Percentiles rank a stretch among this genome's conserved stretches.
Conservation (phyloP, 1,140 invertebrate genomes). For the Melipona quadrifasciata region DNA sequence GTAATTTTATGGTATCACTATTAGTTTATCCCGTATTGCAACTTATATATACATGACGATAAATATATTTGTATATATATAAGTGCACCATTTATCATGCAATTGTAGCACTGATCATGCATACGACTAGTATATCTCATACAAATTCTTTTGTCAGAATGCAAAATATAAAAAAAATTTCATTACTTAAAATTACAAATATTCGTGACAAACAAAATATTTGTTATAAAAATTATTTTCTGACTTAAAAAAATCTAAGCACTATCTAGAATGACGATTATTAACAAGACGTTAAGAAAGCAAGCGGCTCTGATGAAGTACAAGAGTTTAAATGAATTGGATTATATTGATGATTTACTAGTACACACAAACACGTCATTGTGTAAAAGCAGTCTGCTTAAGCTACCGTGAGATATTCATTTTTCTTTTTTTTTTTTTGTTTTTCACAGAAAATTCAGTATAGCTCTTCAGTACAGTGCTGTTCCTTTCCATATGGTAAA, state of each 20-base stretch:
- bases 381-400: conserved; percentile 71
- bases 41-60: conserved; percentile 45
- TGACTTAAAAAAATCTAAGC: conserved; percentile 15
- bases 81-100: conserved; percentile 49
- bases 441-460: conserved; percentile 34
- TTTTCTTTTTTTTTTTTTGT: neutral
- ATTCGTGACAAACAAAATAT: conserved; percentile 14
- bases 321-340: conserved; percentile 39
- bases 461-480: conserved; percentile 55
- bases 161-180: conserved; percentile 21
- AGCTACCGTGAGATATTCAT: conserved; percentile 62
- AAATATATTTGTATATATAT: conserved; percentile 43
- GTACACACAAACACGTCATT: conserved; percentile 63
- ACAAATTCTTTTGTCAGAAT: conserved; percentile 15
- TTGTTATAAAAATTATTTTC: conserved; percentile 14
- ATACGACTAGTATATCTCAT: conserved; percentile 46
- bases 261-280: conserved; percentile 7
- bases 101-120: conserved; percentile 49
- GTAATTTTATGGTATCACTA: conserved; percentile 30
- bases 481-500: conserved; percentile 35
- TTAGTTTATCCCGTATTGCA: conserved; percentile 25
- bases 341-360: conserved; percentile 35
- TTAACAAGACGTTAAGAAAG: conserved; percentile 20
- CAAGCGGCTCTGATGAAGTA: conserved; percentile 25
- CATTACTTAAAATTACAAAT: conserved; percentile 25